Evolutionary conservation across 2,113 vertebrate genomes (phyloP).

Genomic region (Myotis yumanensis): DNA sequence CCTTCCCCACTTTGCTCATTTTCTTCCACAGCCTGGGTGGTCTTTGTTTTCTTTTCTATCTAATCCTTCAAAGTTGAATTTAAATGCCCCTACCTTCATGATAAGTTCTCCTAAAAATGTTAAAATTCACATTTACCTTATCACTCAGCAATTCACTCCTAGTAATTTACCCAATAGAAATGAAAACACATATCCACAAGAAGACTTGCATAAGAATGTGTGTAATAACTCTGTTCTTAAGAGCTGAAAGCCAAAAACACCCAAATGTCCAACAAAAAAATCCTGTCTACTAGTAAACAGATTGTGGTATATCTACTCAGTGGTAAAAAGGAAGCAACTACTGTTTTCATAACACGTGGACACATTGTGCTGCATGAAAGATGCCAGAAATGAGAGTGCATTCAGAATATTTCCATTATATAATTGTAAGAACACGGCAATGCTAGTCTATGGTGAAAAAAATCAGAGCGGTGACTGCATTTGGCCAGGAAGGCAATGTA

Average conservation of each 20-base stretch:
- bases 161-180: neutral
- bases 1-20: neutral
- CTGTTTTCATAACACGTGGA: neutral
- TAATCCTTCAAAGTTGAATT: neutral
- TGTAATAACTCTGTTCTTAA: neutral
- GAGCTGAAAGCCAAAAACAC: neutral
- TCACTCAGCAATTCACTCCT: neutral
- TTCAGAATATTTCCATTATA: neutral
- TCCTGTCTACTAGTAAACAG: neutral
- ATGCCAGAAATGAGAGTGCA: neutral
- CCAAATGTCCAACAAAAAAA: neutral
- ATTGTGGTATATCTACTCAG: neutral
- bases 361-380: neutral
- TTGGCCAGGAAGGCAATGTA: neutral
- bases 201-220: neutral
- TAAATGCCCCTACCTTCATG: neutral
- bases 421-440: neutral
- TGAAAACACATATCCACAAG: neutral
- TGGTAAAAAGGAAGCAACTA: neutral
- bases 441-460: neutral
- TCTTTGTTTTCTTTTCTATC: neutral
- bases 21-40: neutral
- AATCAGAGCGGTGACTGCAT: neutral
- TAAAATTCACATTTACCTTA: neutral
- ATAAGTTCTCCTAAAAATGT: neutral